These are phyloP conservation scores for Bucorvus abyssinicus DNA, from an alignment of 2,797 vertebrate species.

Conservation along the genomic window DNA sequence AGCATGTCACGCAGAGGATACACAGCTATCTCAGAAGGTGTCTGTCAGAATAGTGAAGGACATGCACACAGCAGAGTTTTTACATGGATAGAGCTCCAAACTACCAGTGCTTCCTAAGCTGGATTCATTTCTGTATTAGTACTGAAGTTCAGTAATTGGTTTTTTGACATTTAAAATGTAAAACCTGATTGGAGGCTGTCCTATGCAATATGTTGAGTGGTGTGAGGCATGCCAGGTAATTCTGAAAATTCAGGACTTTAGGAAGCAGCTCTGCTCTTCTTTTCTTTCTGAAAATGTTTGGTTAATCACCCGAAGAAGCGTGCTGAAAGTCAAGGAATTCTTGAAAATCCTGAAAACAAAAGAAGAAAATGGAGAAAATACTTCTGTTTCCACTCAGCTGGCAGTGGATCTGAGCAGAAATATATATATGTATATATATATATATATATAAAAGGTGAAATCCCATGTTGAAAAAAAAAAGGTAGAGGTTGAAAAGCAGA, in stretches of 20 bases:
- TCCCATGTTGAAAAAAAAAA: not conserved
- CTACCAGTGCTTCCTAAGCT: not conserved
- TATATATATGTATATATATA: not conserved
- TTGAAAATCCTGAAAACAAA: not conserved
- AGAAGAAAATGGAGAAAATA: not conserved
- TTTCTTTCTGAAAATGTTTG: not conserved
- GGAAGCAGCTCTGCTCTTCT: not conserved
- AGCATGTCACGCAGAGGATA: not conserved
- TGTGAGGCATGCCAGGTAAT: not conserved
- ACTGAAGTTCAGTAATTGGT: not conserved
- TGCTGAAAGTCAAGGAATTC: not conserved
- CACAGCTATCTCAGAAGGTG: rapidly evolving
- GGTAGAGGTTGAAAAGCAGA: not conserved
- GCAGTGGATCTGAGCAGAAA: not conserved
- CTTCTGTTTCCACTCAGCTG: not conserved
- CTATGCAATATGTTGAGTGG: not conserved
- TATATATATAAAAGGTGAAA: not conserved
- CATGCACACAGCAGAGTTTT: not conserved
- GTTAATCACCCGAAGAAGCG: not conserved
- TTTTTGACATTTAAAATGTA: not conserved
- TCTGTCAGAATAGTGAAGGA: not conserved
- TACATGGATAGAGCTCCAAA: not conserved
- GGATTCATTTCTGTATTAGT: not conserved
- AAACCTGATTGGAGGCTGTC: not conserved
- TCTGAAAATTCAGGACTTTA: not conserved